Evolutionary conservation across 2,888 invertebrate species (phyloP).

Genomic region (Caenorhabditis macrosperma): DNA sequence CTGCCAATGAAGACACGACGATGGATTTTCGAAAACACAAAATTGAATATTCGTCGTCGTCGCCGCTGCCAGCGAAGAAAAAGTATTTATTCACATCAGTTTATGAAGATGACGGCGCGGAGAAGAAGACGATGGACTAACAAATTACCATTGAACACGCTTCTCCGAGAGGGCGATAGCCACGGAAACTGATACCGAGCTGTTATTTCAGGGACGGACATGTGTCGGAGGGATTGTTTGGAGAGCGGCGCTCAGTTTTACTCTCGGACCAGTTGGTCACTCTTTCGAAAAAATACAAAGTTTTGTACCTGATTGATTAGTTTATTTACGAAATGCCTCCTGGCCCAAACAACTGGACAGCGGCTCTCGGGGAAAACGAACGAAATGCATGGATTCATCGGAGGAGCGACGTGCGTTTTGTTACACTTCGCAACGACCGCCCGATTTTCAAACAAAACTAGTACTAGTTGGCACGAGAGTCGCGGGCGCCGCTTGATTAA

Average conservation of each 20-base stretch:
- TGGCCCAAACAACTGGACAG: slow-evolving; percentile 12
- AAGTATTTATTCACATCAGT: slow-evolving; percentile 35
- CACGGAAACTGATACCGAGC: slow-evolving; percentile 13
- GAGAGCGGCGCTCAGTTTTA: neutral
- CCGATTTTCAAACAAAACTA: slow-evolving; percentile 37
- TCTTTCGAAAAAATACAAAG: slow-evolving; percentile 31
- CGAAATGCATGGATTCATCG: slow-evolving; percentile 43
- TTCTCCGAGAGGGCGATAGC: neutral
- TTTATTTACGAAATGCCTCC: slow-evolving; percentile 45
- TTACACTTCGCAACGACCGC: slow-evolving; percentile 35
- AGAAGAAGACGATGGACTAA: slow-evolving; percentile 13
- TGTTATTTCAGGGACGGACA: slow-evolving; percentile 6
- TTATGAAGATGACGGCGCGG: slow-evolving; percentile 21
- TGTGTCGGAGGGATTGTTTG: neutral
- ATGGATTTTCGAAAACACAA: slow-evolving; percentile 48
- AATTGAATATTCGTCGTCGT: slow-evolving; percentile 41
- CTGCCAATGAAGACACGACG: slow-evolving; percentile 16
- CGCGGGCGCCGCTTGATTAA: slow-evolving; percentile 4
- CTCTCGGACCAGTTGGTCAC: slow-evolving; percentile 38
- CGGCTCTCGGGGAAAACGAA: slow-evolving; percentile 25
- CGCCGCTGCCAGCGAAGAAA: too few relatives aligned
- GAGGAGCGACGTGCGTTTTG: slow-evolving; percentile 22
- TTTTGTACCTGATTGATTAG: slow-evolving; percentile 58
- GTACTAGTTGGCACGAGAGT: slow-evolving; percentile 53
- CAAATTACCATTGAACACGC: slow-evolving; percentile 41